A percentile compares a stretch with the other conserved stretches of the same genome.
These are phyloP conservation scores for Scotopteryx bipunctaria DNA, from an alignment of 2,888 invertebrate species.

Conservation along the genomic window DNA sequence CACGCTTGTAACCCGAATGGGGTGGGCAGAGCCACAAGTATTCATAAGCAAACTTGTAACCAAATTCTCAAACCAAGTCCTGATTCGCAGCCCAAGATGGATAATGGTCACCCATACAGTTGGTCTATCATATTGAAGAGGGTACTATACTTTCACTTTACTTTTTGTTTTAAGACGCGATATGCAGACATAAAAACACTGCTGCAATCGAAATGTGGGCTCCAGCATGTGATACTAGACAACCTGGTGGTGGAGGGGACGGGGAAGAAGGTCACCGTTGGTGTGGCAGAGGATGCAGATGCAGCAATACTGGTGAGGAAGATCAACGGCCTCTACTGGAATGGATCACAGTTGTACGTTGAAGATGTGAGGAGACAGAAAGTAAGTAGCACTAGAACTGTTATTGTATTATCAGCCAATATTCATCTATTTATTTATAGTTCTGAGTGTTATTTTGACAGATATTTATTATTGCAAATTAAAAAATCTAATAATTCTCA, in stretches of 20 bases:
- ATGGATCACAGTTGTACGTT: constrained; percentile 42
- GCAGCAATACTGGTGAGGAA: constrained; percentile 43
- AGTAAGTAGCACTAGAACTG: constrained; percentile 32
- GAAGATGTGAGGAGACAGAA: constrained; percentile 45
- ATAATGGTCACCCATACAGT: no score
- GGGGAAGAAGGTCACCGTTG: constrained; percentile 45
- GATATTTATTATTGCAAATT: no score
- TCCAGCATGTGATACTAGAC: constrained; percentile 46
- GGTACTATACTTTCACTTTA: not conserved
- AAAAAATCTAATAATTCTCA: no score
- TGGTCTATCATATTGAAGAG: no score
- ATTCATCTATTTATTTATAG: no score
- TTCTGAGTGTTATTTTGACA: no score
- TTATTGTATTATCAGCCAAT: not conserved
- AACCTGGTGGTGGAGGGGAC: constrained; percentile 41
- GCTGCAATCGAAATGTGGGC: constrained; percentile 44
- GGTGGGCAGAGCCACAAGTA: no score
- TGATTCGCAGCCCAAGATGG: no score
- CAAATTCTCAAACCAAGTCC: no score
- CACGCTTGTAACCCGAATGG: no score
- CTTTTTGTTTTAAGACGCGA: constrained; percentile 27
- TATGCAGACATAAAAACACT: constrained; percentile 40
- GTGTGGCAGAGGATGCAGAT: constrained; percentile 47
- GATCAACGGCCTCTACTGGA: constrained; percentile 42
- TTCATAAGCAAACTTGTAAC: no score